phyloP scores from a whole-genome alignment of 1,140 invertebrate species.

The Maconellicoccus hirsutus region DNA sequence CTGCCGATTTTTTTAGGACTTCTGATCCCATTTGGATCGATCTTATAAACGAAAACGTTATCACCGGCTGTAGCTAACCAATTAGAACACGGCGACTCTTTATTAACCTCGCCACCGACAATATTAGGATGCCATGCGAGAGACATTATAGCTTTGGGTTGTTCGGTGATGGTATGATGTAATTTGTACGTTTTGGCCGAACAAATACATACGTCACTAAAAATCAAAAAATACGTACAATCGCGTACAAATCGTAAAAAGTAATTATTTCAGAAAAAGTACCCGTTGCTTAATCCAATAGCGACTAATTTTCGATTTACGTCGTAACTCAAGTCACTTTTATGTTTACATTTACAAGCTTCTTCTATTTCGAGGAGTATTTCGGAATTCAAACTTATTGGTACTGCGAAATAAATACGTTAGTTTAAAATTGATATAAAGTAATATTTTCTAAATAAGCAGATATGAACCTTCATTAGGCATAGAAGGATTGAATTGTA shows the following conservation, averaged over 20 bases:
- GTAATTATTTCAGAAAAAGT: background rate
- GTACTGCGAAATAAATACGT: constrained; percentile 27
- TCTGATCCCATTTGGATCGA: background rate
- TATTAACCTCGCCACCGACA: constrained; percentile 38
- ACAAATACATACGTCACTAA: background rate
- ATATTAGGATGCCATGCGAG: constrained; percentile 58
- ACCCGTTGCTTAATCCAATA: constrained; percentile 11
- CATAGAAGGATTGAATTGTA: constrained; percentile 30
- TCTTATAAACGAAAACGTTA: constrained; percentile 17
- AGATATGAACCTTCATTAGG: constrained; percentile 25
- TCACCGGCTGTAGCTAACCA: constrained; percentile 42
- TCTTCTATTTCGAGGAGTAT: background rate
- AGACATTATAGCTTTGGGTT: constrained; percentile 48
- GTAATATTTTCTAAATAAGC: background rate
- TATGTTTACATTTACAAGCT: background rate
- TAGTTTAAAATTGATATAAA: background rate
- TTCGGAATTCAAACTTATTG: constrained; percentile 24
- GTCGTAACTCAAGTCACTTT: background rate
- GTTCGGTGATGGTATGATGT: constrained; percentile 10
- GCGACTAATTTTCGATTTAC: background rate
- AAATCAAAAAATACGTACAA: background rate
- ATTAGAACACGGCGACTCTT: constrained; percentile 42
- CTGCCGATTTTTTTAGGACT: background rate
- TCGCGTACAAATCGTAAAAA: background rate
- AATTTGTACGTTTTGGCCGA: background rate